A percentile compares a stretch with the other conserved stretches of the same genome.
These are phyloP conservation scores for Aphodius sticticus DNA, from an alignment of 2,888 invertebrate genomes.

Conservation along the genomic window DNA sequence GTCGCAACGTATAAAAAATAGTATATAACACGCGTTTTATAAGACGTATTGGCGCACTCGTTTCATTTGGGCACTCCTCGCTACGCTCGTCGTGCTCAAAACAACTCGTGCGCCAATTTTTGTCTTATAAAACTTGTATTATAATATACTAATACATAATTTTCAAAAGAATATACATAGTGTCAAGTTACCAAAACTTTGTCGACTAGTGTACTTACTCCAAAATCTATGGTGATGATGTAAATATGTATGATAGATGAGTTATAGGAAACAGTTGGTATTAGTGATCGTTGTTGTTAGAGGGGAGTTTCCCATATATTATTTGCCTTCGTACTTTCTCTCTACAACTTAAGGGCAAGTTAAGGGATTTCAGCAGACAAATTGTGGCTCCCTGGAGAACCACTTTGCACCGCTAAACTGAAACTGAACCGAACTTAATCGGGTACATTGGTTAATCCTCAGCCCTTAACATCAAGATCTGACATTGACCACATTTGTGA, in stretches of 20 bases:
- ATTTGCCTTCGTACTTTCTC: neutral
- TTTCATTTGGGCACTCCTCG: too few species aligned
- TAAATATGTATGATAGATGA: neutral
- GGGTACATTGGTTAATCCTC: neutral
- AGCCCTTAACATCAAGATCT: neutral
- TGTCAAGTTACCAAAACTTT: too few species aligned
- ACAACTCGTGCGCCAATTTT: too few species aligned
- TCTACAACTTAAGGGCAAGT: neutral
- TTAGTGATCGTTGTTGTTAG: neutral
- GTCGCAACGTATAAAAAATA: too few species aligned
- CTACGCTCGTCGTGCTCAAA: too few species aligned
- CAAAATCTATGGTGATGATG: neutral
- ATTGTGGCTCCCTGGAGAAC: neutral
- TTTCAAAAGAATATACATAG: too few species aligned
- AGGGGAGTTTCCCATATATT: neutral
- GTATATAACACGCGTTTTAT: too few species aligned
- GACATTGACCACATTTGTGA: neutral
- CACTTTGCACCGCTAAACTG: neutral
- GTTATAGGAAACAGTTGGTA: neutral
- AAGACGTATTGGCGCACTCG: too few species aligned
- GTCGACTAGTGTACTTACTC: too few species aligned
- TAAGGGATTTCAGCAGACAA: neutral
- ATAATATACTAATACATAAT: too few species aligned
- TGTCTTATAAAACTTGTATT: too few species aligned
- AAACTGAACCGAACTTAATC: neutral